These are phyloP conservation scores for Tyria jacobaeae DNA, from an alignment of 2,888 invertebrate species.

Conservation along the genomic window DNA sequence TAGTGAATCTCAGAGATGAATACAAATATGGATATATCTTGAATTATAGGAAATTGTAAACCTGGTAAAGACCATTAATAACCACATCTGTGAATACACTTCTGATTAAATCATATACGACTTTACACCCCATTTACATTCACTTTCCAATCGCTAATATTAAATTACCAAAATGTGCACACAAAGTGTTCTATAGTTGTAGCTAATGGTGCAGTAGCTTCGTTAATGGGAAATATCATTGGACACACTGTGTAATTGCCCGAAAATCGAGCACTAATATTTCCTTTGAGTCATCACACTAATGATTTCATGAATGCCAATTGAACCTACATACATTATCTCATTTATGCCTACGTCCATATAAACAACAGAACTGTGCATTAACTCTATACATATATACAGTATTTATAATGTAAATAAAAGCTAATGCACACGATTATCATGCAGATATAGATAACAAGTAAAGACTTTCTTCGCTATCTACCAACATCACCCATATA, in stretches of 20 bases:
- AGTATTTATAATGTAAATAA: no score
- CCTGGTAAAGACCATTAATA: background rate
- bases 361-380: no score
- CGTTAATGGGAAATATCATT: conserved; percentile 3
- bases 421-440: no score
- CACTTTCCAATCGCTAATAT: background rate
- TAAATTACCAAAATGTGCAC: background rate
- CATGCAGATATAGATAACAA: no score
- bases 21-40: no score
- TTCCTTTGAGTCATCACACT: conserved; percentile 12
- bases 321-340: conserved; percentile 1
- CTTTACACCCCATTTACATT: background rate
- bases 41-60: background rate
- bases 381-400: no score
- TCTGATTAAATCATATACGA: background rate
- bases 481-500: no score
- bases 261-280: background rate
- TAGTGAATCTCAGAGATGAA: no score
- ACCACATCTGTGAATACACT: background rate
- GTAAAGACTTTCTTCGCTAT: no score
- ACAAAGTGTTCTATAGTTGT: conserved; percentile 6
- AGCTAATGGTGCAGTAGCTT: background rate
- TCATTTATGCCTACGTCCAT: background rate
- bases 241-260: conserved; percentile 2
- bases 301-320: conserved; percentile 1